A percentile compares a stretch with the other conserved stretches of the same genome.
Evolutionary conservation across 1,140 invertebrate species (phyloP).

Genomic region (Dreissena polymorpha): DNA sequence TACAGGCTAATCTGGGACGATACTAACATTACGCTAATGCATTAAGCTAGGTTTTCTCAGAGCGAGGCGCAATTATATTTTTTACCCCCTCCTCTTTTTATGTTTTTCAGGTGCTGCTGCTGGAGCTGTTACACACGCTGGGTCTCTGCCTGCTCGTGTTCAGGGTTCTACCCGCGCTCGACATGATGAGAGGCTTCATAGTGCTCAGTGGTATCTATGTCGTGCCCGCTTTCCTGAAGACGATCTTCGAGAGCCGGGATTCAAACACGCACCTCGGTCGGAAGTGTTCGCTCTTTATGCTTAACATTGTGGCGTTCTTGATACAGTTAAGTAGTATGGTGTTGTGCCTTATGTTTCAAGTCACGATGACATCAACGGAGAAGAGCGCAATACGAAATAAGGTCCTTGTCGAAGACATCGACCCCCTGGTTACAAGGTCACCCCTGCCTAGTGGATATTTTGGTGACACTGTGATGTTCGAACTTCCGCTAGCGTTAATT

Average conservation of each 20-base stretch:
- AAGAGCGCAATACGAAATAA: conserved; percentile 32
- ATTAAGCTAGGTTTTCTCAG: too few relatives aligned
- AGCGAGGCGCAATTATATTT: too few relatives aligned
- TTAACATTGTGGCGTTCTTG: conserved; percentile 60
- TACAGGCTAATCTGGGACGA: too few relatives aligned
- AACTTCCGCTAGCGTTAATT: conserved; percentile 90
- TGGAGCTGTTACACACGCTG: conserved; percentile 92
- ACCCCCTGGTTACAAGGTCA: conserved; percentile 36
- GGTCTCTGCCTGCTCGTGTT: conserved; percentile 93
- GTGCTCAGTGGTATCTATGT: conserved; percentile 96
- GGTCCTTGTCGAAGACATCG: conserved; percentile 37
- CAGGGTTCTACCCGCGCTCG: conserved; percentile 92
- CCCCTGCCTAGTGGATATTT: conserved; percentile 27
- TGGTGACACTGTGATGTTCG: conserved; percentile 81
- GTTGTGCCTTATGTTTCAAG: conserved; percentile 55
- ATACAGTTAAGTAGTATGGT: conserved; percentile 62
- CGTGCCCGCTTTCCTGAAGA: conserved; percentile 86
- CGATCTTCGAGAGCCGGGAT: conserved; percentile 56
- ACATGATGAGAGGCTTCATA: conserved; percentile 96
- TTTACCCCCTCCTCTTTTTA: too few relatives aligned
- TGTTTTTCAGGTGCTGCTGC: conserved; percentile 80
- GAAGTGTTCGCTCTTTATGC: conserved; percentile 47
- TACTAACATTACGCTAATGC: too few relatives aligned
- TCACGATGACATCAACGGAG: conserved; percentile 54
- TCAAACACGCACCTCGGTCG: conserved; percentile 47